phyloP scores from a whole-genome alignment of 2,113 vertebrate genomes.

The Syngnathus scovelli region DNA sequence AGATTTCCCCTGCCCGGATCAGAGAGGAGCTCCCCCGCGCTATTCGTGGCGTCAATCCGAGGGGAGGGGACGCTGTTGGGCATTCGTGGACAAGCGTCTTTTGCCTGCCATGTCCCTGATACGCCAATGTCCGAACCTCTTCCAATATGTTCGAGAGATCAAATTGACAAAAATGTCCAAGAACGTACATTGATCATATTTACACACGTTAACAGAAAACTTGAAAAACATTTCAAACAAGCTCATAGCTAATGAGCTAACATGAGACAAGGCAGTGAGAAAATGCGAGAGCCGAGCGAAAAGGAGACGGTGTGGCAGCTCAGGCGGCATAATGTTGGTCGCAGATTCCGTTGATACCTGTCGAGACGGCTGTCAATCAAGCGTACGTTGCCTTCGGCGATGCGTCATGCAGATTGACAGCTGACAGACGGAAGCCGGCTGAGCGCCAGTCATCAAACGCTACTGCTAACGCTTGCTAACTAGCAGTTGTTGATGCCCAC shows the following conservation, averaged over 20 bases:
- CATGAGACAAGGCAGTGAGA: background rate
- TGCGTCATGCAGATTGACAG: slow-evolving; percentile 44
- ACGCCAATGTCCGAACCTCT: background rate
- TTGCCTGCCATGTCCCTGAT: background rate
- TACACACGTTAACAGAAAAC: no score
- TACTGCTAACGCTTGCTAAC: slow-evolving; percentile 5
- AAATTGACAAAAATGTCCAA: background rate
- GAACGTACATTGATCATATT: no score
- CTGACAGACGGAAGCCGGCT: slow-evolving; percentile 46
- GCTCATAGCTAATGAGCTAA: no score
- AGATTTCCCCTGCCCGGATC: background rate
- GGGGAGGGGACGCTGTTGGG: background rate
- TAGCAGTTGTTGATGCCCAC: background rate
- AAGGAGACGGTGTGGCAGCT: slow-evolving; percentile 5
- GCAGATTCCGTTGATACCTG: slow-evolving; percentile 9
- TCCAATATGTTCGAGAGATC: background rate
- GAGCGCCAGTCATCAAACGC: slow-evolving; percentile 18
- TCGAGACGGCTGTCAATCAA: slow-evolving; percentile 63
- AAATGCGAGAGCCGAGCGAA: slow-evolving; percentile 7
- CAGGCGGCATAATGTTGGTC: slow-evolving; percentile 2
- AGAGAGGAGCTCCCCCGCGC: background rate
- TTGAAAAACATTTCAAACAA: no score
- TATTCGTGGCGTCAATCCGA: background rate
- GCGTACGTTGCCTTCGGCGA: slow-evolving; percentile 12
- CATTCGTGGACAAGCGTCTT: no score